Conservation (phyloP, 2,113 vertebrate genomes). For the Bagarius yarrelli region DNA sequence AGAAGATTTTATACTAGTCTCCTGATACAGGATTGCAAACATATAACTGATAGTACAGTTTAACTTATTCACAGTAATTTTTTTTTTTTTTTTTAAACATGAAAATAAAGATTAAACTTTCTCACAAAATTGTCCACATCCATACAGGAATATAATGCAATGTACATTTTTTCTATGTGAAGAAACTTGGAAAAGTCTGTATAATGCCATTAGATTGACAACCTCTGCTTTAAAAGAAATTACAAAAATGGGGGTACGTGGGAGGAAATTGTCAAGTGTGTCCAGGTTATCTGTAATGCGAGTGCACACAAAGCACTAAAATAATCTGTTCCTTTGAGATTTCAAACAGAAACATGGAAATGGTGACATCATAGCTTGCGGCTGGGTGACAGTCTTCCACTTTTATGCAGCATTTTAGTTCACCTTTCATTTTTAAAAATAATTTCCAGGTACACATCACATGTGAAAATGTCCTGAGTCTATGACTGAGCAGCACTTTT, state of each 20-base stretch:
- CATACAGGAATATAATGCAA: conserved; percentile 45
- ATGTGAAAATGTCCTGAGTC: conserved; percentile 89
- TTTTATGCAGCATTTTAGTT: conserved; percentile 41
- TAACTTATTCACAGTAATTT: conserved; percentile 87
- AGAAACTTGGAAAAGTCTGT: conserved; percentile 29
- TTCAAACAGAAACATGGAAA: conserved; percentile 56
- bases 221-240: not conserved
- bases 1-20: conserved; percentile 59
- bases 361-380: conserved; percentile 64
- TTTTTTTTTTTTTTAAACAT: conserved; percentile 69
- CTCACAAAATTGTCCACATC: conserved; percentile 63
- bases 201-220: conserved; percentile 36
- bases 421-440: conserved; percentile 32
- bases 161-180: conserved; percentile 49
- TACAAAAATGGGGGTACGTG: conserved; percentile 6
- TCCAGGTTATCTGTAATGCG: conserved; percentile 69
- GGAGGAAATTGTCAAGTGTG: conserved; percentile 66
- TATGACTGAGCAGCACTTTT: conserved; percentile 95
- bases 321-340: conserved; percentile 33
- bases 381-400: conserved; percentile 48
- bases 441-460: conserved; percentile 59
- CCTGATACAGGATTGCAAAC: conserved; percentile 79
- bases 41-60: conserved; percentile 81
- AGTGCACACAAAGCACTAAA: conserved; percentile 47
- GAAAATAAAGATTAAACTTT: conserved; percentile 47